Percentiles rank a stretch among this genome's conserved stretches.
Evolutionary conservation across 2,797 vertebrate species (phyloP).

Genomic region (Coluber constrictor): DNA sequence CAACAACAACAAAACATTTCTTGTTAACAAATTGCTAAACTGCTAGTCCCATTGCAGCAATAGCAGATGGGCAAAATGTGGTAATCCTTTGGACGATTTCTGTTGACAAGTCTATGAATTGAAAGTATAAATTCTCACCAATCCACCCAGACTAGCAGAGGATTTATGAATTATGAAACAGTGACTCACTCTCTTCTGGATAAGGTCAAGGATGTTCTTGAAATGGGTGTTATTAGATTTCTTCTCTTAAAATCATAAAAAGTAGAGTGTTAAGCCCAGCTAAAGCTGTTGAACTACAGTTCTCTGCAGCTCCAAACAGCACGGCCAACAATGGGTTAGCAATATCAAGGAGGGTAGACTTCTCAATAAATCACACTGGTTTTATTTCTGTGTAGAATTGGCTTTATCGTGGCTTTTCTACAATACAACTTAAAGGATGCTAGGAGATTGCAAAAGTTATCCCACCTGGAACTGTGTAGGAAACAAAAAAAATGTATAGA

Average conservation of each 20-base stretch:
- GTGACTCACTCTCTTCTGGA: not conserved
- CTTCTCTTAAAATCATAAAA: not conserved
- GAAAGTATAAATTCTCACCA: not conserved
- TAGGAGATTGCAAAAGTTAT: not conserved
- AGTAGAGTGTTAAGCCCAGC: not conserved
- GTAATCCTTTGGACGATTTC: not conserved
- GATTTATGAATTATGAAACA: not conserved
- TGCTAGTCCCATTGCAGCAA: not conserved
- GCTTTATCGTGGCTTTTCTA: not conserved
- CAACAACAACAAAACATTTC: not conserved
- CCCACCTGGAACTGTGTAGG: not conserved
- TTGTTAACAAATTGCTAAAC: not conserved
- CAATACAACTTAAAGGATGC: not conserved
- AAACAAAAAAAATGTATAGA: not conserved
- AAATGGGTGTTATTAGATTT: not conserved
- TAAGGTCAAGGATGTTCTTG: not conserved
- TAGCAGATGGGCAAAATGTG: not conserved
- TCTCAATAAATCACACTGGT: not conserved
- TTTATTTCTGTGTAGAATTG: not conserved
- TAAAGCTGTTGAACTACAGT: not conserved
- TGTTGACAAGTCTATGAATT: not conserved
- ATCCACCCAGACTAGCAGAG: not conserved
- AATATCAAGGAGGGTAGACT: not conserved
- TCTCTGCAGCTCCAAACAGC: not conserved
- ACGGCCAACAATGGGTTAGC: not conserved